Conservation (phyloP, 2,888 invertebrate species). For the Clitarchus hookeri region DNA sequence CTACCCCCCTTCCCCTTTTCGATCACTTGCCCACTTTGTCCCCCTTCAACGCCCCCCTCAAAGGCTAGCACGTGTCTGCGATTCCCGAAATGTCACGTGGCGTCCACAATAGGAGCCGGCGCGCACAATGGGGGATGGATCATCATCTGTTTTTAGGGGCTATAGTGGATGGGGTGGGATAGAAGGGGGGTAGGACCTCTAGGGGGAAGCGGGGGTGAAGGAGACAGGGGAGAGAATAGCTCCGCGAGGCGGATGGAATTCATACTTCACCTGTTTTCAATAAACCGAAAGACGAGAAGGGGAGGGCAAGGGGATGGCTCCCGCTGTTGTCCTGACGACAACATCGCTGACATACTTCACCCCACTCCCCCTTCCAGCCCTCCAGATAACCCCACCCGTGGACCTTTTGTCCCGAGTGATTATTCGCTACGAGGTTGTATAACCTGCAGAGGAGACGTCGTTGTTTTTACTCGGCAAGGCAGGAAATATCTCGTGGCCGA, state of each 20-base stretch:
- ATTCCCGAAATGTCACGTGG: constrained; percentile 37
- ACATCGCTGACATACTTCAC: constrained; percentile 23
- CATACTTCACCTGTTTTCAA: constrained; percentile 40
- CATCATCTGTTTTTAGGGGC: constrained; percentile 8
- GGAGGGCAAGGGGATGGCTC: neutral
- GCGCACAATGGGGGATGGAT: constrained; percentile 24
- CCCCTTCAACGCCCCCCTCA: neutral
- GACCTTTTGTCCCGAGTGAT: neutral
- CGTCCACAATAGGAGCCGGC: constrained; percentile 36
- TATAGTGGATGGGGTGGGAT: neutral
- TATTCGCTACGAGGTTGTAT: neutral
- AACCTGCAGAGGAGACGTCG: neutral
- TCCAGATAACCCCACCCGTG: neutral
- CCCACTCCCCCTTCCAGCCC: neutral
- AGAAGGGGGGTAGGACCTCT: neutral
- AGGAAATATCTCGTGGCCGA: neutral
- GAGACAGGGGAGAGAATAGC: neutral
- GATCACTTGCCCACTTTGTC: neutral
- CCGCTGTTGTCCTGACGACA: constrained; percentile 28
- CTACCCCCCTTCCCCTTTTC: neutral
- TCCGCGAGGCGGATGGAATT: constrained; percentile 26
- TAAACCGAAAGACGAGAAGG: constrained; percentile 22
- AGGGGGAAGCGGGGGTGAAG: neutral
- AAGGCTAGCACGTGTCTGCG: constrained; percentile 30
- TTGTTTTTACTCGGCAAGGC: neutral